phyloP scores from a whole-genome alignment of 2,888 invertebrate species.

The Drosophila testacea region DNA sequence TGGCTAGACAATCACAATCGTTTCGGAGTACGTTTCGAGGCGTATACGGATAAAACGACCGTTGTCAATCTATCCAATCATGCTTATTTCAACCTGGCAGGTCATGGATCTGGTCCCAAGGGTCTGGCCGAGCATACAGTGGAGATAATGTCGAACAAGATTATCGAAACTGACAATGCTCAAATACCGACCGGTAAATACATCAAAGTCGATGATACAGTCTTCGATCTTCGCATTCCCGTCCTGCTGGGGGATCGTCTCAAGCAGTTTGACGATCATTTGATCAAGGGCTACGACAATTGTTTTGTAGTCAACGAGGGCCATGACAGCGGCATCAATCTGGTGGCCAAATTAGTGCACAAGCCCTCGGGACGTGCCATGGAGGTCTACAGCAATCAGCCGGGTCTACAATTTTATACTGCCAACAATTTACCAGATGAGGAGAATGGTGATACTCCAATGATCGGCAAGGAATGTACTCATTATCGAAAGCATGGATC shows the following conservation, averaged over 20 bases:
- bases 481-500: conserved; percentile 91
- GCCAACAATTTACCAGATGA: conserved; percentile 90
- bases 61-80: conserved; percentile 95
- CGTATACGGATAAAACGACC: conserved; percentile 91
- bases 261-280: conserved; percentile 85
- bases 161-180: conserved; percentile 89
- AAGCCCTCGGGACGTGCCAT: conserved; percentile 90
- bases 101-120: conserved; percentile 89
- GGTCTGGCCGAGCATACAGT: conserved; percentile 90
- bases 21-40: conserved; percentile 90
- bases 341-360: conserved; percentile 85
- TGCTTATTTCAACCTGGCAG: conserved; percentile 96
- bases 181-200: conserved; percentile 91
- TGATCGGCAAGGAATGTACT: conserved; percentile 90
- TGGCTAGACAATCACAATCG: conserved; percentile 90
- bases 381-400: conserved; percentile 94
- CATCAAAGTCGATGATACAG: conserved; percentile 84
- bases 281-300: conserved; percentile 82
- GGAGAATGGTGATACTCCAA: conserved; percentile 85
- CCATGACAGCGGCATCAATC: conserved; percentile 19
- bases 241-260: conserved; percentile 89
- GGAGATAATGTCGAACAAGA: conserved; percentile 90
- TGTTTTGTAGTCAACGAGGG: conserved; percentile 69
- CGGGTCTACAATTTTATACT: conserved; percentile 96
- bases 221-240: conserved; percentile 90